phyloP scores from a whole-genome alignment of 2,797 vertebrate species.

The Channa striata region DNA sequence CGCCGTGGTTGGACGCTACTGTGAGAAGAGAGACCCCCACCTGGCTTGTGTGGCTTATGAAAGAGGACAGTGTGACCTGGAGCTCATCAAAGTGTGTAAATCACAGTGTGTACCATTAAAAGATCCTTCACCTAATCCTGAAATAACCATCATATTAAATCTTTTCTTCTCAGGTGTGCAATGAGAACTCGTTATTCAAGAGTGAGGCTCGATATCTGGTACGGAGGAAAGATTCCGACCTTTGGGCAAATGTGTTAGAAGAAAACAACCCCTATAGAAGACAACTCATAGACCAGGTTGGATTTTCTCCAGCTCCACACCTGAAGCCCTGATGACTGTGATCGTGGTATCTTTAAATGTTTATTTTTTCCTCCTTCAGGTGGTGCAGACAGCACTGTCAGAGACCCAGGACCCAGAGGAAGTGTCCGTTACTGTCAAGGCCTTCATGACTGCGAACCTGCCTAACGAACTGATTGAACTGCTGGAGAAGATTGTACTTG shows the following conservation, averaged over 20 bases:
- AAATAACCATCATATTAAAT: neutral
- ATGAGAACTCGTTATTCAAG: constrained; percentile 95
- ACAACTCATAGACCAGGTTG: constrained; percentile 93
- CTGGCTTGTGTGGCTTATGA: constrained; percentile 93
- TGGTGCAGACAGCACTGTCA: constrained; percentile 94
- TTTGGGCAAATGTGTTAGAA: constrained; percentile 93
- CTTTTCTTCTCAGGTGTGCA: constrained; percentile 85
- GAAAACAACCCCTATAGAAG: constrained; percentile 90
- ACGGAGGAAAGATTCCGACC: constrained; percentile 90
- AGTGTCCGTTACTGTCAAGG: constrained; percentile 90
- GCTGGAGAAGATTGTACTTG: constrained; percentile 92
- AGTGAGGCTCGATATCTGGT: constrained; percentile 92
- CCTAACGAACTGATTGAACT: constrained; percentile 91
- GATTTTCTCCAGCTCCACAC: neutral
- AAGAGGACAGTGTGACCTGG: constrained; percentile 92
- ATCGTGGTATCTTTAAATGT: neutral
- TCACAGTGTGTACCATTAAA: neutral
- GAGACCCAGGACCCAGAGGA: constrained; percentile 93
- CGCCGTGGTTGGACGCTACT: constrained; percentile 90
- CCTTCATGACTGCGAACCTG: constrained; percentile 91
- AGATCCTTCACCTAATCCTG: neutral
- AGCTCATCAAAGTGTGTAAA: constrained; percentile 90
- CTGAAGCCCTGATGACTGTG: neutral
- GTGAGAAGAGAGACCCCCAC: constrained; percentile 94
- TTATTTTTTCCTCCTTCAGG: constrained; percentile 47